A percentile compares a stretch with the other conserved stretches of the same genome.
Conservation (phyloP, 2,888 invertebrate genomes). For the Drosophila recens region DNA sequence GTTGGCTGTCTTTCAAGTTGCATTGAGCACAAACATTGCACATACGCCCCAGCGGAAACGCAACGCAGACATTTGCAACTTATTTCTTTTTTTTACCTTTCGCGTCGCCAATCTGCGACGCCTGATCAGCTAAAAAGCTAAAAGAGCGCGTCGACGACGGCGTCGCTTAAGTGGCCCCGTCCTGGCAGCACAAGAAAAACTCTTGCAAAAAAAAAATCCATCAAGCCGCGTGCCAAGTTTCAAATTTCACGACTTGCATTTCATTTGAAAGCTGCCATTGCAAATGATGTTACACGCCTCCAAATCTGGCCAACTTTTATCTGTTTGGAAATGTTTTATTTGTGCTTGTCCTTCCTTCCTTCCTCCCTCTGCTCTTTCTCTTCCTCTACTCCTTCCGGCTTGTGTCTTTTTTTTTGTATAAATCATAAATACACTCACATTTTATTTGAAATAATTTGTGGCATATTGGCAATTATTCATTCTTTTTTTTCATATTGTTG, state of each 20-base stretch:
- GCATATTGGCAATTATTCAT: constrained; percentile 83
- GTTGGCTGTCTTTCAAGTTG: constrained; percentile 78
- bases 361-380: neutral
- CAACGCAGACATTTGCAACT: constrained; percentile 76
- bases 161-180: constrained; percentile 74
- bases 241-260: constrained; percentile 73
- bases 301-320: constrained; percentile 76
- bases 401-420: constrained; percentile 38
- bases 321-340: constrained; percentile 59
- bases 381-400: constrained; percentile 6
- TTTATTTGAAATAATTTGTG: constrained; percentile 82
- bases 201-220: constrained; percentile 44
- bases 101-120: constrained; percentile 71
- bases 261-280: constrained; percentile 44
- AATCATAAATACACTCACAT: constrained; percentile 82
- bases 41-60: constrained; percentile 73
- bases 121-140: constrained; percentile 63
- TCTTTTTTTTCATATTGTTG: constrained; percentile 7
- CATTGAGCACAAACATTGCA: constrained; percentile 58
- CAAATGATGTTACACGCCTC: constrained; percentile 67
- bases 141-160: constrained; percentile 26
- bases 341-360: constrained; percentile 6
- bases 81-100: constrained; percentile 62
- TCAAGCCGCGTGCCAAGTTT: constrained; percentile 78
- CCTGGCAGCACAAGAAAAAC: constrained; percentile 57